Evolutionary conservation across 2,888 invertebrate species (phyloP), one percentile per base, ranked within the genome.

Genomic region (Geotrupes spiniger): DNA sequence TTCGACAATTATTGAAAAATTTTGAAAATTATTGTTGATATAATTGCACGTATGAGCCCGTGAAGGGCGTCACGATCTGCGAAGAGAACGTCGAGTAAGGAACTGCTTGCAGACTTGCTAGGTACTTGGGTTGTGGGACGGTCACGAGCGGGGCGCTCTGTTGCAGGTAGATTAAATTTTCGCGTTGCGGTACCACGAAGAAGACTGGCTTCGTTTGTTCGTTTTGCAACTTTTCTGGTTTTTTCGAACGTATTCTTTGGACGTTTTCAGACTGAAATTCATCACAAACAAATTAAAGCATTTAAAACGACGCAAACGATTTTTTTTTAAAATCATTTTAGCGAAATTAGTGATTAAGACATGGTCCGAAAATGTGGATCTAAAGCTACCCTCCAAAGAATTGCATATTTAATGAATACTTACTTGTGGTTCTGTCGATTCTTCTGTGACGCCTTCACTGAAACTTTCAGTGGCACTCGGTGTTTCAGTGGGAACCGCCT

Each of bases 141-240:
- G 59, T 53, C 15, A 58, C 54, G 16, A 62, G 36, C 25, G 55
- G 54, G n/a, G 58, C 55, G 31, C 50, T 51, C 40, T 57, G 59
- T 46, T 50, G 46, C 10, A 63, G 38, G 45, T 65, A 67, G 2
- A 67, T 57, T 11, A 66, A 54, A 31, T 63, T 67, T 49, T 69
- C 65, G 9, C 48, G 57, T 55, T 65, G 69, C 6, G 68, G 68
- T 36, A 68, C 45, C 2, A 68, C 58, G 4, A 69, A 42, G 17
- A 48, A 55, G 5, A 52, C 48, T 2, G 54, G 54, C 27, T 41
- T 47, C 10, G 31, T 41, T 26, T 42, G 42, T 36, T 38, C 42
- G 39, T 53, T 46, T 33, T 47, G 33, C 9, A 46, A 6, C 27
- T 52, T 49, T 45, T 50, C 58, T 4, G 54, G 51, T 50, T 61